Conservation (phyloP, 92 coral and sea anemone species). For the Epizoanthus scotinus region DNA sequence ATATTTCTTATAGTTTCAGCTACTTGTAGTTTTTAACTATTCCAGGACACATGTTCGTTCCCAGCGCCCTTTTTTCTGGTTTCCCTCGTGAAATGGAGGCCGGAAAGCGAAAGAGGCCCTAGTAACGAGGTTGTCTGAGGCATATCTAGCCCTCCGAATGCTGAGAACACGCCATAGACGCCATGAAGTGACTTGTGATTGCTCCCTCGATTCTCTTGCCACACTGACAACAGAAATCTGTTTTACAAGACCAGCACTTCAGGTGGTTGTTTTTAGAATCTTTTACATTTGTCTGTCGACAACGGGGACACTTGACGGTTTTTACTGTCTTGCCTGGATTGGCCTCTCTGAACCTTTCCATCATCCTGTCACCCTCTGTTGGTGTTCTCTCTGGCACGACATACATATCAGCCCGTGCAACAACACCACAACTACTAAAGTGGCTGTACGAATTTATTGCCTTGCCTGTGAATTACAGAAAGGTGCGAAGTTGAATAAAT, state of each 20-base stretch:
- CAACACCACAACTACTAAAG: constrained; percentile 33
- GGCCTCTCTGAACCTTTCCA: constrained; percentile 44
- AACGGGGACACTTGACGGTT: constrained; percentile 69
- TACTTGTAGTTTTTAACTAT: too few relatives aligned
- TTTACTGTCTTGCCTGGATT: constrained; percentile 52
- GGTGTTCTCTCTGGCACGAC: constrained; percentile 52
- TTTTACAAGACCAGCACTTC: constrained; percentile 93
- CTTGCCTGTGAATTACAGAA: constrained; percentile 53
- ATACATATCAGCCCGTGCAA: not conserved
- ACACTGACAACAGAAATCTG: constrained; percentile 86
- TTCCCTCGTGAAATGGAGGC: too few relatives aligned
- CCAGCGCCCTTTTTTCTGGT: too few relatives aligned
- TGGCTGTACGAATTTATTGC: constrained; percentile 71
- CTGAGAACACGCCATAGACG: constrained; percentile 70
- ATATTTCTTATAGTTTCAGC: too few relatives aligned
- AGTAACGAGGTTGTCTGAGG: too few relatives aligned
- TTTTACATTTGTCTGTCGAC: constrained; percentile 87
- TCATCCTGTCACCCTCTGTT: constrained; percentile 60
- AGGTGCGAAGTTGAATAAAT: not conserved
- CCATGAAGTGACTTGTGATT: constrained; percentile 60
- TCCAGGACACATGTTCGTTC: too few relatives aligned
- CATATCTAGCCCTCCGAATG: constrained; percentile 64
- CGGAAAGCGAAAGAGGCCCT: too few relatives aligned
- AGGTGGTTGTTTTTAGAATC: constrained; percentile 72
- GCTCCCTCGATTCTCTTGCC: constrained; percentile 64